A percentile compares a stretch with the other conserved stretches of the same genome.
Conservation (phyloP, 2,797 vertebrate genomes). For the Ptychadena robeensis region DNA sequence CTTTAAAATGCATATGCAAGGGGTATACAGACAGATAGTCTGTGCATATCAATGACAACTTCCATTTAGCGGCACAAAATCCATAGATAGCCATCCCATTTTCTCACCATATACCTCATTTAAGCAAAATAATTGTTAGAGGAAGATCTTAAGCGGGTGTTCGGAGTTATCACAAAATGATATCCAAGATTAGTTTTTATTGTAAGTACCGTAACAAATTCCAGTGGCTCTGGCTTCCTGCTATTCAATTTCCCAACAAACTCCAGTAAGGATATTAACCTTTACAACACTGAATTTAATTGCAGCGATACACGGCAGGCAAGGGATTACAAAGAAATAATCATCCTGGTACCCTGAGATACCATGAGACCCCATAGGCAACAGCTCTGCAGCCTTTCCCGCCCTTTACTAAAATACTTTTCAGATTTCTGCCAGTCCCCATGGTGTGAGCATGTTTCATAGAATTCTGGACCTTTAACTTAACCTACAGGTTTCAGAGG, state of each 20-base stretch:
- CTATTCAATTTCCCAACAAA: slow-evolving; percentile 47
- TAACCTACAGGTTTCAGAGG: slow-evolving; percentile 17
- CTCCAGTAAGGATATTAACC: slow-evolving; percentile 52
- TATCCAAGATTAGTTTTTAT: slow-evolving; percentile 22
- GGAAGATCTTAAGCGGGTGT: slow-evolving; percentile 30
- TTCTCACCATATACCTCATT: slow-evolving; percentile 6
- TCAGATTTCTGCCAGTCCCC: slow-evolving; percentile 8
- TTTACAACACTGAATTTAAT: slow-evolving; percentile 53
- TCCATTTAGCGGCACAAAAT: slow-evolving; percentile 39
- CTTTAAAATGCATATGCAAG: slow-evolving; percentile 52
- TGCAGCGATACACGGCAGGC: slow-evolving; percentile 31
- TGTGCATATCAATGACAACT: slow-evolving; percentile 60
- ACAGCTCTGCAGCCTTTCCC: slow-evolving; percentile 34
- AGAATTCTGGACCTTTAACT: slow-evolving; percentile 19
- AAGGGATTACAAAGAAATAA: slow-evolving; percentile 51
- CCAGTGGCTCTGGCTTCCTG: slow-evolving; percentile 20
- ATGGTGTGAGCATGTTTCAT: not conserved
- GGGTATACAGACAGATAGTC: slow-evolving; percentile 35
- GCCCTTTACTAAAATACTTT: slow-evolving; percentile 40
- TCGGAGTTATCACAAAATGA: slow-evolving; percentile 27
- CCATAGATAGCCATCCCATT: slow-evolving; percentile 15
- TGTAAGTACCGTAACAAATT: slow-evolving; percentile 38
- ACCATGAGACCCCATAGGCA: not conserved
- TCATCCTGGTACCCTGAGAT: slow-evolving; percentile 20
- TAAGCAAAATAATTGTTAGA: slow-evolving; percentile 24